Evolutionary conservation across 2,113 vertebrate species (phyloP).

Genomic region (Micronycteris hirsuta): DNA sequence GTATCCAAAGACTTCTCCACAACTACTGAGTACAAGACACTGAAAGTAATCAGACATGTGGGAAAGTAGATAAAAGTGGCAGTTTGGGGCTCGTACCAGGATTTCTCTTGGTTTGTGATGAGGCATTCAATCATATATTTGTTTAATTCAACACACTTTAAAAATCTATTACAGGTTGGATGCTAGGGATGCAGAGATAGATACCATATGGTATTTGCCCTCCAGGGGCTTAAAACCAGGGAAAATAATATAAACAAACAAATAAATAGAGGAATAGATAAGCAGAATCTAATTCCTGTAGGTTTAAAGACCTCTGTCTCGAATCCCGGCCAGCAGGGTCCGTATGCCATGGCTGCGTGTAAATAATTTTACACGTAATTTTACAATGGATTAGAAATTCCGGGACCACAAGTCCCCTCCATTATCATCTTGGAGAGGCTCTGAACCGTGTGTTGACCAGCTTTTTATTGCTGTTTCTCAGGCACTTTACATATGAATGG

Average conservation of each 20-base stretch:
- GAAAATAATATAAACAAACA: neutral
- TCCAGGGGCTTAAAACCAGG: neutral
- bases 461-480: too few species aligned
- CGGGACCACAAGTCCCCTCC: too few species aligned
- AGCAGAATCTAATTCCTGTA: neutral
- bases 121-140: neutral
- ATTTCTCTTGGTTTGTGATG: neutral
- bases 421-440: too few species aligned
- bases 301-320: neutral
- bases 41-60: neutral
- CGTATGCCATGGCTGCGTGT: too few species aligned
- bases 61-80: neutral
- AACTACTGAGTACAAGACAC: neutral
- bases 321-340: too few species aligned
- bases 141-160: neutral
- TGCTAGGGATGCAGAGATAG: neutral
- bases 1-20: neutral
- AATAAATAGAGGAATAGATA: neutral
- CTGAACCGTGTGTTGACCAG: too few species aligned
- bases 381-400: too few species aligned
- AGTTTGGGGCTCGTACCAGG: neutral
- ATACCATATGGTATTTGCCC: neutral
- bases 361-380: too few species aligned
- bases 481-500: too few species aligned
- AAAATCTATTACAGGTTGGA: neutral